phyloP scores from a whole-genome alignment of 2,888 invertebrate genomes.

The Euproctis similis region DNA sequence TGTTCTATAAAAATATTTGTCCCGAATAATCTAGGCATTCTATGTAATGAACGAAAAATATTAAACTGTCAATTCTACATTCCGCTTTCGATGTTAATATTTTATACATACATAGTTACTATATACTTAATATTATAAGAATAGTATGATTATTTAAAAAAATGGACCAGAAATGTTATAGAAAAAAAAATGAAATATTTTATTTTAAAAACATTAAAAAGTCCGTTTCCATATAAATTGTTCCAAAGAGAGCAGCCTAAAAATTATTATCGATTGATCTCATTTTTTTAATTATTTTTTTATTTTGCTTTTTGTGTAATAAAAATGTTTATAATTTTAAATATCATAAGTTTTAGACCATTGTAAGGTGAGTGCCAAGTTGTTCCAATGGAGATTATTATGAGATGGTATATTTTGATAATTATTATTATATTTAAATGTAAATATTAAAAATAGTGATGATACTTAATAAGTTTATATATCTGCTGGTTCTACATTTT shows the following conservation, averaged over 20 bases:
- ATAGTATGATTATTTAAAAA: constrained; percentile 23
- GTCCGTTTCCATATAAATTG: constrained; percentile 56
- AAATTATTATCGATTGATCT: constrained; percentile 73
- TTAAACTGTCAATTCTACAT: constrained; percentile 46
- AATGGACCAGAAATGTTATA: constrained; percentile 45
- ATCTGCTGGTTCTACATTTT: too few species aligned
- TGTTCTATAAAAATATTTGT: too few species aligned
- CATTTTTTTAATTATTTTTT: constrained; percentile 66
- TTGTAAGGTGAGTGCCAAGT: constrained; percentile 60
- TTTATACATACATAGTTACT: constrained; percentile 26
- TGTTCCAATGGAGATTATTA: constrained; percentile 52
- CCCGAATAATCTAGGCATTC: too few species aligned
- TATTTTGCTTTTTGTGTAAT: constrained; percentile 55
- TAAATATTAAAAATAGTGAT: constrained; percentile 52
- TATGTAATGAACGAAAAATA: too few species aligned
- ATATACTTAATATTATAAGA: constrained; percentile 17
- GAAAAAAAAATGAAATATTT: constrained; percentile 31
- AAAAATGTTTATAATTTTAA: constrained; percentile 66
- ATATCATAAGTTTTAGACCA: constrained; percentile 36
- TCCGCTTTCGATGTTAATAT: constrained; percentile 61
- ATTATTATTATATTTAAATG: constrained; percentile 35
- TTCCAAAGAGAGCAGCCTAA: constrained; percentile 76
- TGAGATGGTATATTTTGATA: constrained; percentile 55
- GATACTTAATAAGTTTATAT: too few species aligned
- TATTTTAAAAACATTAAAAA: constrained; percentile 33